Conservation (phyloP, 2,797 vertebrate species). For the Spea hammondii region DNA sequence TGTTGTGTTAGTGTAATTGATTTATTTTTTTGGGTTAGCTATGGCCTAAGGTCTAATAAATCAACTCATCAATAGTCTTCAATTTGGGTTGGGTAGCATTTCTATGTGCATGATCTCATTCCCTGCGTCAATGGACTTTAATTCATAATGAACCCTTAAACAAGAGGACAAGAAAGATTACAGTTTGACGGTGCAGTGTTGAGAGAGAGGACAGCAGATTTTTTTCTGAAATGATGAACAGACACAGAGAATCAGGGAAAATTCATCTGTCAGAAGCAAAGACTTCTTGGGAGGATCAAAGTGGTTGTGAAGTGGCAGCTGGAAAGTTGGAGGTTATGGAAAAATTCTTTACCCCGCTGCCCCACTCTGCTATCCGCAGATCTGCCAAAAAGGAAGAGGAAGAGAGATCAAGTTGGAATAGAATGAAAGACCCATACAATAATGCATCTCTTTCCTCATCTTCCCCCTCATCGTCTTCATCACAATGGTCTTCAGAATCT, state of each 20-base stretch:
- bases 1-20: slow-evolving; percentile 27
- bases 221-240: slow-evolving; percentile 37
- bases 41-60: slow-evolving; percentile 22
- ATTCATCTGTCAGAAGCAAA: slow-evolving; percentile 33
- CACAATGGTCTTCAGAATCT: slow-evolving; percentile 64
- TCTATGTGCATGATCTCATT: slow-evolving; percentile 24
- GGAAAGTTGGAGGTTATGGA: slow-evolving; percentile 58
- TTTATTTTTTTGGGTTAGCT: slow-evolving; percentile 26
- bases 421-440: slow-evolving; percentile 57
- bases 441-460: slow-evolving; percentile 59
- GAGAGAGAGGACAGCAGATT: neutral
- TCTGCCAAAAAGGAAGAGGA: slow-evolving; percentile 39
- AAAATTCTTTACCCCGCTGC: slow-evolving; percentile 69
- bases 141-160: slow-evolving; percentile 24
- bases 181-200: neutral
- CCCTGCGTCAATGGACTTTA: slow-evolving; percentile 33
- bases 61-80: slow-evolving; percentile 32
- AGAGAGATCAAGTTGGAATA: slow-evolving; percentile 36
- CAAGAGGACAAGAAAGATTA: neutral
- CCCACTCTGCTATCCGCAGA: slow-evolving; percentile 42
- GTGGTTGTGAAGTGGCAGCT: slow-evolving; percentile 29
- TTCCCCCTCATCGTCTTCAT: slow-evolving; percentile 60
- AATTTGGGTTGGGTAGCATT: slow-evolving; percentile 24
- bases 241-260: slow-evolving; percentile 14
- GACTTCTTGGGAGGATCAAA: slow-evolving; percentile 41